These are phyloP conservation scores for Rhyacophila evoluta DNA, from an alignment of 2,888 invertebrate species.

Conservation along the genomic window DNA sequence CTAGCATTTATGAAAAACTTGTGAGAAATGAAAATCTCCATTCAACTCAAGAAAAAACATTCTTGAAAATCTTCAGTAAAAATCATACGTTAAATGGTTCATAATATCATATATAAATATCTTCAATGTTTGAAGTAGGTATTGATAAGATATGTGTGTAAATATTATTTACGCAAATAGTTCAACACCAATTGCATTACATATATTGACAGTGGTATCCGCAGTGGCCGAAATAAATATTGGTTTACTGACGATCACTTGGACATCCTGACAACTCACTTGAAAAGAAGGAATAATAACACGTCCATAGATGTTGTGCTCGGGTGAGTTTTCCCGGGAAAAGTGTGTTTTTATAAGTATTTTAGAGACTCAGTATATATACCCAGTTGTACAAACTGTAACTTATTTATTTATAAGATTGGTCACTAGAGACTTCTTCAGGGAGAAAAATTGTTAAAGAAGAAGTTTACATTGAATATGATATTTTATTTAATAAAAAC, in stretches of 20 bases:
- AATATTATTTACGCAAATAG: not conserved
- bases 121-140: too few relatives aligned
- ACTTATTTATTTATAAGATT: slow-evolving; percentile 7
- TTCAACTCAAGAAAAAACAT: too few relatives aligned
- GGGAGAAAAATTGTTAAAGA: not conserved
- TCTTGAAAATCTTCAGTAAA: too few relatives aligned
- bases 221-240: slow-evolving; percentile 40
- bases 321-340: slow-evolving; percentile 35
- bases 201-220: slow-evolving; percentile 40
- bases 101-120: too few relatives aligned
- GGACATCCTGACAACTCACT: not conserved
- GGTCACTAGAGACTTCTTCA: not conserved
- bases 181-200: not conserved
- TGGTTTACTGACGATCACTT: slow-evolving; percentile 31
- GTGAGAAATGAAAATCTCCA: too few relatives aligned
- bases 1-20: too few relatives aligned
- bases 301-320: not conserved
- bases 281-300: not conserved
- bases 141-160: not conserved
- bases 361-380: not conserved
- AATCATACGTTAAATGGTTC: too few relatives aligned
- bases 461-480: not conserved
- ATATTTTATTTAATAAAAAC: not conserved
- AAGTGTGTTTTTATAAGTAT: not conserved
- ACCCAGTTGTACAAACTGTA: not conserved